Conservation (phyloP, 2,888 invertebrate species). For the Zonitis immaculata region DNA sequence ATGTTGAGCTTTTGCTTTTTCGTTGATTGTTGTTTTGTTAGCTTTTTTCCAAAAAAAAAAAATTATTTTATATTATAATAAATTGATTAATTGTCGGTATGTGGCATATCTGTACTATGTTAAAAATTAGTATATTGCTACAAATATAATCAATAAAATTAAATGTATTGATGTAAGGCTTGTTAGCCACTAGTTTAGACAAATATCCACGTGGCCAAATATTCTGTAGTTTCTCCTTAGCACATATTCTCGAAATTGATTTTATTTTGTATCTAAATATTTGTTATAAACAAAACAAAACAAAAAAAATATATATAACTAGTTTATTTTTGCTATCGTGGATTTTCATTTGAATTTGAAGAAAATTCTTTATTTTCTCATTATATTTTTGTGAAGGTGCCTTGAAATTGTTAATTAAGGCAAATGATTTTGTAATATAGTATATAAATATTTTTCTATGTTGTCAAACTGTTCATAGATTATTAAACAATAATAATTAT, state of each 20-base stretch:
- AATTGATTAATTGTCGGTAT: constrained; percentile 23
- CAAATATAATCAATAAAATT: constrained; percentile 36
- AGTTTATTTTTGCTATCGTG: constrained; percentile 33
- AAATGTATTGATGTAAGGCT: constrained; percentile 49
- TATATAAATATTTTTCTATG: constrained; percentile 68
- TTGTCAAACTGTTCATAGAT: constrained; percentile 52
- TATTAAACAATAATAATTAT: constrained; percentile 20
- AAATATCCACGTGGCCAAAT: constrained; percentile 48
- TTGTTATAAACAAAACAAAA: background rate
- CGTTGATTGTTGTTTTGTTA: constrained; percentile 8
- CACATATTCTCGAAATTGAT: constrained; percentile 20
- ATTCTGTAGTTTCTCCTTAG: constrained; percentile 31
- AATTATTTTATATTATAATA: too few species aligned
- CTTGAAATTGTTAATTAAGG: constrained; percentile 58
- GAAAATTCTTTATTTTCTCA: too few species aligned
- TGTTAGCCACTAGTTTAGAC: constrained; percentile 46
- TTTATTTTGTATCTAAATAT: constrained; percentile 1
- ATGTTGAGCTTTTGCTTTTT: constrained; percentile 13
- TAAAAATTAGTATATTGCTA: constrained; percentile 31
- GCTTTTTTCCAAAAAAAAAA: constrained; percentile 7
- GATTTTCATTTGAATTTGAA: constrained; percentile 30
- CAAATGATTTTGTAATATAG: constrained; percentile 66
- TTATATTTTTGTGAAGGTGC: constrained; percentile 50
- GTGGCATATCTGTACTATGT: constrained; percentile 38
- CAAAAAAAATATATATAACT: too few species aligned